Evolutionary conservation across 2,888 invertebrate species (phyloP).

Genomic region (Limnephilus rhombicus): DNA sequence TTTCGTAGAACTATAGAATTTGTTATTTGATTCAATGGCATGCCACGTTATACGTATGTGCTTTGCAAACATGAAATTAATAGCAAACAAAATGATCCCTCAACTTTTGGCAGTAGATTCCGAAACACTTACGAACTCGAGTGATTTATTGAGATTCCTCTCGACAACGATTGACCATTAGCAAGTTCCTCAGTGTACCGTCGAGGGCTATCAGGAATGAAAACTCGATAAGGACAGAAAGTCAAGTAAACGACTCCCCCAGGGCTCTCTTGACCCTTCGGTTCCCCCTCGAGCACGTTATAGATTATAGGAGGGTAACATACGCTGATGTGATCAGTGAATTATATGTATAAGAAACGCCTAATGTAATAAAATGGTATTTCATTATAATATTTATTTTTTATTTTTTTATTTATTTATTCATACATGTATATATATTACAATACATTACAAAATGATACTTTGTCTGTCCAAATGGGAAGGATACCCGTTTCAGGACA

Average conservation of each 20-base stretch:
- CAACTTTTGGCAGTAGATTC: background rate
- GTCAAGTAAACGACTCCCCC: conserved; percentile 47
- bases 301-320: background rate
- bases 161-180: conserved; percentile 51
- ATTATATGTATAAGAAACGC: background rate
- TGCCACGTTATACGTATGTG: background rate
- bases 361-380: background rate
- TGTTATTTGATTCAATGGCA: background rate
- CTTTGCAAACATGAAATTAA: background rate
- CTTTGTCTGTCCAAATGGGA: too few species aligned
- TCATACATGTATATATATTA: too few species aligned
- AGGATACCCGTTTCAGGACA: too few species aligned
- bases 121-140: conserved; percentile 13
- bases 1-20: background rate
- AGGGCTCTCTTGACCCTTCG: conserved; percentile 60
- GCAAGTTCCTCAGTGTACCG: conserved; percentile 37
- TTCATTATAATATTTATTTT: too few species aligned
- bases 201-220: conserved; percentile 60
- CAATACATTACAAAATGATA: too few species aligned
- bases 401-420: too few species aligned
- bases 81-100: background rate
- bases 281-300: conserved; percentile 30
- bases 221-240: conserved; percentile 61
- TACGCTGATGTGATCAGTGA: background rate
- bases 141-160: conserved; percentile 34